phyloP scores from a whole-genome alignment of 2,113 vertebrate genomes.

The Hylia prasina region DNA sequence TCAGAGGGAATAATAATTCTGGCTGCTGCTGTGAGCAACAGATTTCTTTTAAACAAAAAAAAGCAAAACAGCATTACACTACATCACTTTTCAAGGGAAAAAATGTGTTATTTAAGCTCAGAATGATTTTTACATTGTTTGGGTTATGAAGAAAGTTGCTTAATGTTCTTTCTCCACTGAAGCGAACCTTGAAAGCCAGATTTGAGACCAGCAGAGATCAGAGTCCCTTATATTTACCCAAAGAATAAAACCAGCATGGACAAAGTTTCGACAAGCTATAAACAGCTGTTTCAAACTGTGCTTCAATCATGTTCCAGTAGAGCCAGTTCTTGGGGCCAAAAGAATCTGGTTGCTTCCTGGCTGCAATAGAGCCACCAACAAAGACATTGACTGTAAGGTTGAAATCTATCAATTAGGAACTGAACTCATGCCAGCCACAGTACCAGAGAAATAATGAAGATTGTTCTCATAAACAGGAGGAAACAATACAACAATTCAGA shows the following conservation, averaged over 20 bases:
- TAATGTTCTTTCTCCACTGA: conserved; percentile 9
- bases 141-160: conserved; percentile 29
- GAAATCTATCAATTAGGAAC: conserved; percentile 20
- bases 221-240: neutral
- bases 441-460: neutral
- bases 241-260: conserved; percentile 37
- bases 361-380: neutral
- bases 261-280: neutral
- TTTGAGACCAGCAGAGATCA: conserved; percentile 22
- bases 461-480: neutral
- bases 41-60: conserved; percentile 37
- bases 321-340: neutral
- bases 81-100: neutral
- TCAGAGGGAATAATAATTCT: conserved; percentile 42
- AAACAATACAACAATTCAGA: neutral
- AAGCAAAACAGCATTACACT: neutral
- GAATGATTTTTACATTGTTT: conserved; percentile 35
- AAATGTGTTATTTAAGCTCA: conserved; percentile 27
- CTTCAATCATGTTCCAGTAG: neutral
- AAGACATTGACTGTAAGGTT: neutral
- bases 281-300: conserved; percentile 32
- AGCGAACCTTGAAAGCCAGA: neutral
- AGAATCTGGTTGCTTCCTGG: neutral
- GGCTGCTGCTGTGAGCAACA: conserved; percentile 35
- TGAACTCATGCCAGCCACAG: neutral